phyloP scores from a whole-genome alignment of 1,140 invertebrate species.

The Drosophila pseudoananassae region DNA sequence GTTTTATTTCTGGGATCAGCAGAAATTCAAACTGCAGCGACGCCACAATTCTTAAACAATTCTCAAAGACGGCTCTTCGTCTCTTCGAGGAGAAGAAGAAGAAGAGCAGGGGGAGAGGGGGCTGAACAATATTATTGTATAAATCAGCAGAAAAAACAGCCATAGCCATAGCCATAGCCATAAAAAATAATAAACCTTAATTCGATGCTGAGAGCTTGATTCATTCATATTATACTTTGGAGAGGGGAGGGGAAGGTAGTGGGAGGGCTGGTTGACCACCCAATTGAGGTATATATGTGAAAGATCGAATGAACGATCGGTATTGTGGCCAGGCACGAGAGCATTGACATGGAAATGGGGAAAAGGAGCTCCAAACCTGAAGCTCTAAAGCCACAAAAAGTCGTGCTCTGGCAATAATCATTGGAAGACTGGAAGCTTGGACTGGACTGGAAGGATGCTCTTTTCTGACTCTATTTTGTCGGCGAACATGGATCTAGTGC shows the following conservation, averaged over 20 bases:
- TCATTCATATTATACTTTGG: conserved; percentile 64
- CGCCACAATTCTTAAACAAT: conserved; percentile 80
- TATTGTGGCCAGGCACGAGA: conserved; percentile 69
- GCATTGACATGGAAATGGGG: conserved; percentile 64
- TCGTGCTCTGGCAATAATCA: conserved; percentile 78
- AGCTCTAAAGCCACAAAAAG: conserved; percentile 64
- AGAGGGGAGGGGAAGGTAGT: not conserved
- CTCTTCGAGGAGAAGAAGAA: conserved; percentile 14
- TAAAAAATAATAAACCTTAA: conserved; percentile 81
- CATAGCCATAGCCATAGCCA: conserved; percentile 24
- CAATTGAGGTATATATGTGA: conserved; percentile 77
- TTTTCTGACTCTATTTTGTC: conserved; percentile 84
- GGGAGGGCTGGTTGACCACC: conserved; percentile 21
- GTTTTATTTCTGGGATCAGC: conserved; percentile 56
- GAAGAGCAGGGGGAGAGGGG: not conserved
- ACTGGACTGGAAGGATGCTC: conserved; percentile 48
- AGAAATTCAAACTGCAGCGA: conserved; percentile 77
- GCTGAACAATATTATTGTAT: conserved; percentile 64
- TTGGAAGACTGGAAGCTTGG: conserved; percentile 22
- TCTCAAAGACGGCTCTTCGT: conserved; percentile 46
- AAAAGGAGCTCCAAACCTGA: conserved; percentile 23
- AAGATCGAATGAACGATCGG: conserved; percentile 66
- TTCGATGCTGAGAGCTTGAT: conserved; percentile 76
- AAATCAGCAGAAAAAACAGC: conserved; percentile 72
- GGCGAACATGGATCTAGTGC: conserved; percentile 84